Base-by-base conservation (phyloP, 2,888 invertebrate species). In the Melipona beecheii region DNA sequence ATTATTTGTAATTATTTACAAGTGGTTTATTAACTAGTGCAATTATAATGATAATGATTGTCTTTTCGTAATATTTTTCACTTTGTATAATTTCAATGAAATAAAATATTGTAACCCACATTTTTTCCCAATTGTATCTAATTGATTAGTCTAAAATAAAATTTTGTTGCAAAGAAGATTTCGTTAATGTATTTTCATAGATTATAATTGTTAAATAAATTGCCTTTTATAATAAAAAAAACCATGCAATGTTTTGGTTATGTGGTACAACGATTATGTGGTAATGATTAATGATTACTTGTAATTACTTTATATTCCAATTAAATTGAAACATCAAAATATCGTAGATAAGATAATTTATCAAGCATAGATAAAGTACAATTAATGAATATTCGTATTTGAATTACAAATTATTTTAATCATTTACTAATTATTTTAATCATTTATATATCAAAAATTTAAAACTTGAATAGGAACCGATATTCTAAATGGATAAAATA, bases 11-110 rank as follows among this genome's bases (percentile, higher is more conserved):
- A 50, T 74, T 69, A 58, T 21, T 56, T 43, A 31, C 13, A 24
- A 62, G 52, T 54, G 21, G 27, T 76, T 64, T 70, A 74, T 80
- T 58, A 74, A 27, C 21, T 24, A 43, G 49, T 56, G 58, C 43
- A 60, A 36, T 62, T 73, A 52, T 50, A 5, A 43, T 50, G 19
- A 72, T 27, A 50, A 72, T 21, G 50, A 60, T 73, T 62, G 15
- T 62, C 75, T 56, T 60, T 62, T 62, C 21, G 15, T 52, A 24
- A 50, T 70, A 50, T 52, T 52, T 71, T 68, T 62, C 54, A 60
- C 21, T 81, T 83, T 81, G 62, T 81, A 83, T 65, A 71, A 72
- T 83, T 81, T 54, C 36, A 83, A 81, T 75, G 68, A 83, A 81
- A 71, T 58, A 27, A 73, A 58, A 43, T 15, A n/a, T 17, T 50